phyloP scores from a whole-genome alignment of 2,888 invertebrate genomes.

The Himalopsyche japonica region DNA sequence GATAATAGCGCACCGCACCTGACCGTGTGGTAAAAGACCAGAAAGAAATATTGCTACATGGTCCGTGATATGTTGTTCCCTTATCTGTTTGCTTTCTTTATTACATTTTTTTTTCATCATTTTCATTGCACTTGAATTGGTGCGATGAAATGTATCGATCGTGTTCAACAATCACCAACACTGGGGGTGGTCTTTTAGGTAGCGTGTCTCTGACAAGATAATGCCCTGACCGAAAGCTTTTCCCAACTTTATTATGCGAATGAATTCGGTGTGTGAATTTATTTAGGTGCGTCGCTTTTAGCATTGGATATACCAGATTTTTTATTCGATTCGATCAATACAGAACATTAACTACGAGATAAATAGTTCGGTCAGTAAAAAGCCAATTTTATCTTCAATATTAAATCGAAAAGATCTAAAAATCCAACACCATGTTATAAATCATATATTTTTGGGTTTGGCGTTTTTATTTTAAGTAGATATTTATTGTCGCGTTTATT shows the following conservation, averaged over 20 bases:
- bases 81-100: not conserved
- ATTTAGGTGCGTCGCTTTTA: not conserved
- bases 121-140: not conserved
- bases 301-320: not conserved
- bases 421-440: no score
- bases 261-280: not conserved
- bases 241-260: not conserved
- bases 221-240: not conserved
- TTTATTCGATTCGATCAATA: not conserved
- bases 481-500: no score
- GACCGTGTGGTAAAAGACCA: slow-evolving; percentile 5
- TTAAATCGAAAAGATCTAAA: no score
- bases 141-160: slow-evolving; percentile 12
- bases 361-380: no score
- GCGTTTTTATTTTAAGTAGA: no score
- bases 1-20: not conserved
- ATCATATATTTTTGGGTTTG: no score
- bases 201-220: not conserved
- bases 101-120: slow-evolving; percentile 2
- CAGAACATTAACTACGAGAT: no score
- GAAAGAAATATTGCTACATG: slow-evolving; percentile 18
- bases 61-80: slow-evolving; percentile 17
- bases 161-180: slow-evolving; percentile 2
- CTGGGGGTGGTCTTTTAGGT: slow-evolving; percentile 26
- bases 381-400: no score